Percentiles rank a stretch among this genome's conserved stretches.
These are phyloP conservation scores for Urechis unicinctus DNA, from an alignment of 2,888 invertebrate genomes.

Conservation along the genomic window DNA sequence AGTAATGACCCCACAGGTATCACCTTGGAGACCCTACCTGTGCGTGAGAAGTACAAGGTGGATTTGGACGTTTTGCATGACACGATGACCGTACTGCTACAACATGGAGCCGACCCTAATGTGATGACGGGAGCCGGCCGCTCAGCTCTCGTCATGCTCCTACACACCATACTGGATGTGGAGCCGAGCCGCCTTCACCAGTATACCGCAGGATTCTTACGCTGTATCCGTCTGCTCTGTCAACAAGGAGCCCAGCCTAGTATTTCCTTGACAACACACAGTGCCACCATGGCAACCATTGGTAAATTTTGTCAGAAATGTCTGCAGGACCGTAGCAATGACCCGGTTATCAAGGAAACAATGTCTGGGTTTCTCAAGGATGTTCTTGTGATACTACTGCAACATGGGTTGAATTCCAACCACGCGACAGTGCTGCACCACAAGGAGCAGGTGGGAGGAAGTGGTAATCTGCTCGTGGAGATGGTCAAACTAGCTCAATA, in stretches of 20 bases:
- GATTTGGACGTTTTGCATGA: constrained; percentile 27
- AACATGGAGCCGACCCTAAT: constrained; percentile 33
- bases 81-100: constrained; percentile 32
- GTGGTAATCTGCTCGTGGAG: constrained; percentile 62
- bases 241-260: constrained; percentile 67
- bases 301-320: constrained; percentile 32
- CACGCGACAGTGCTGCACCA: constrained; percentile 54
- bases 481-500: constrained; percentile 61
- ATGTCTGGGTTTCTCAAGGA: constrained; percentile 62
- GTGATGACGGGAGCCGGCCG: constrained; percentile 33
- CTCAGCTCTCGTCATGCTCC: constrained; percentile 65
- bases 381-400: constrained; percentile 61
- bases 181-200: constrained; percentile 64
- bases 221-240: constrained; percentile 64
- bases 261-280: constrained; percentile 9
- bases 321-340: constrained; percentile 53
- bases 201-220: constrained; percentile 54
- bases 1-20: constrained; percentile 18
- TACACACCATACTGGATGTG: constrained; percentile 69
- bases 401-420: constrained; percentile 63
- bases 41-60: constrained; percentile 29
- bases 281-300: constrained; percentile 13
- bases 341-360: constrained; percentile 58
- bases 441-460: constrained; percentile 24
- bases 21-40: constrained; percentile 19